phyloP scores from a whole-genome alignment of 2,797 vertebrate genomes.

The Sebastes steindachneri region DNA sequence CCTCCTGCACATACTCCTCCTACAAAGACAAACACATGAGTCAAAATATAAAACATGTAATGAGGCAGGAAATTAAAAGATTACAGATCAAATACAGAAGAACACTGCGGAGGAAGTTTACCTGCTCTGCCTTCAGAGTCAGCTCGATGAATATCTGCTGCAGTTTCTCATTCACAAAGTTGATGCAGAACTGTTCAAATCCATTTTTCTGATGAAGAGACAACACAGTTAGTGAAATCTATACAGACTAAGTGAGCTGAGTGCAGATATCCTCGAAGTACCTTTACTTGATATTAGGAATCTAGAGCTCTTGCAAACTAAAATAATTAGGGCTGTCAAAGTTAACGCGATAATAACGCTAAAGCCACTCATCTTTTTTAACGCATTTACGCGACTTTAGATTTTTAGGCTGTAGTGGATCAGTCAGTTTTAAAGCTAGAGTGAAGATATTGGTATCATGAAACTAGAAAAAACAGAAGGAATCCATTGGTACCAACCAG shows the following conservation, averaged over 20 bases:
- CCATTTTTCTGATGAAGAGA: constrained; percentile 92
- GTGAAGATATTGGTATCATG: too few relatives aligned
- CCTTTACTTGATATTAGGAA: not conserved
- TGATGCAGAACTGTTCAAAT: constrained; percentile 99
- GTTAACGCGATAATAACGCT: too few relatives aligned
- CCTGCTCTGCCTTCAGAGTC: constrained; percentile 98
- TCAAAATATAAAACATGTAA: not conserved
- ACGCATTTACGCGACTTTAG: too few relatives aligned
- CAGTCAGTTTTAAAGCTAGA: too few relatives aligned
- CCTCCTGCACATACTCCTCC: constrained; percentile 98
- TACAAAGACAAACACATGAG: constrained; percentile 55
- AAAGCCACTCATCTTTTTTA: too few relatives aligned
- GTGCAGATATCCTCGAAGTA: constrained; percentile 43
- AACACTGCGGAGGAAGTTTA: constrained; percentile 56
- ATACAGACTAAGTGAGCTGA: constrained; percentile 1
- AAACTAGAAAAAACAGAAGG: too few relatives aligned
- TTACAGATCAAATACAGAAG: not conserved
- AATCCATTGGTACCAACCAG: too few relatives aligned
- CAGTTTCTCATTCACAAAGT: constrained; percentile 98
- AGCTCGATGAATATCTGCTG: constrained; percentile 99
- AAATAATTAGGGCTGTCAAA: not conserved
- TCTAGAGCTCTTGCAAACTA: constrained; percentile 9
- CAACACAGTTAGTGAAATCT: constrained; percentile 8
- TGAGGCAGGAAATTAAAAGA: not conserved
- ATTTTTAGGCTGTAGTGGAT: too few relatives aligned